Evolutionary conservation across 1,140 invertebrate species (phyloP).

Genomic region (Lucilia cuprina): DNA sequence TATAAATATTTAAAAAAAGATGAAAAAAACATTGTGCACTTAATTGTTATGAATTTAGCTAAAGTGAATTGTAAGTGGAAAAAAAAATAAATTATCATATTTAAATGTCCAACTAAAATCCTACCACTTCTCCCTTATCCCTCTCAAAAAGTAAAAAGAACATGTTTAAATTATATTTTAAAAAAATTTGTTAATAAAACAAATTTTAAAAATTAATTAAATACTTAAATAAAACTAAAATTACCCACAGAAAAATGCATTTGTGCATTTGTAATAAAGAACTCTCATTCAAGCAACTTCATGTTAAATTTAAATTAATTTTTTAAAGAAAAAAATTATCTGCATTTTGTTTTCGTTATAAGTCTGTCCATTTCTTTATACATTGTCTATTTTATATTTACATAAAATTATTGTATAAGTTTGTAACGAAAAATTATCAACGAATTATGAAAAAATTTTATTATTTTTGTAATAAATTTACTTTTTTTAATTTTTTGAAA

Average conservation of each 20-base stretch:
- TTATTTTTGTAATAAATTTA: conserved; percentile 16
- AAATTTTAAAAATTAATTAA: neutral
- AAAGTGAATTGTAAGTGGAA: conserved; percentile 5
- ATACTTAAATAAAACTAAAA: neutral
- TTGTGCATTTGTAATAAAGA: neutral
- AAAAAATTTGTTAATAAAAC: neutral
- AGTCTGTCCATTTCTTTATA: neutral
- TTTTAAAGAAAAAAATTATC: neutral
- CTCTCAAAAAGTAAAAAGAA: neutral
- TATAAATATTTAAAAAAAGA: neutral
- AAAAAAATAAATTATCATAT: neutral
- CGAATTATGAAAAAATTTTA: conserved; percentile 14
- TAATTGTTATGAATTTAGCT: conserved; percentile 30
- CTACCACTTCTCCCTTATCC: neutral
- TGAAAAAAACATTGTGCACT: conserved; percentile 12
- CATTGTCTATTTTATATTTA: neutral
- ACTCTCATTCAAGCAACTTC: conserved; percentile 18
- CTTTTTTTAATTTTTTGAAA: conserved; percentile 13
- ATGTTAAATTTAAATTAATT: neutral
- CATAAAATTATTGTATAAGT: neutral
- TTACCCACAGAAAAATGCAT: neutral
- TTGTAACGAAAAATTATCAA: conserved; percentile 16
- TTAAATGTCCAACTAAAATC: neutral
- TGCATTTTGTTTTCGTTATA: neutral
- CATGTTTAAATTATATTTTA: neutral